A percentile compares a stretch with the other conserved stretches of the same genome.
Evolutionary conservation across 2,797 vertebrate species (phyloP).

Genomic region (Nannoperca australis): DNA sequence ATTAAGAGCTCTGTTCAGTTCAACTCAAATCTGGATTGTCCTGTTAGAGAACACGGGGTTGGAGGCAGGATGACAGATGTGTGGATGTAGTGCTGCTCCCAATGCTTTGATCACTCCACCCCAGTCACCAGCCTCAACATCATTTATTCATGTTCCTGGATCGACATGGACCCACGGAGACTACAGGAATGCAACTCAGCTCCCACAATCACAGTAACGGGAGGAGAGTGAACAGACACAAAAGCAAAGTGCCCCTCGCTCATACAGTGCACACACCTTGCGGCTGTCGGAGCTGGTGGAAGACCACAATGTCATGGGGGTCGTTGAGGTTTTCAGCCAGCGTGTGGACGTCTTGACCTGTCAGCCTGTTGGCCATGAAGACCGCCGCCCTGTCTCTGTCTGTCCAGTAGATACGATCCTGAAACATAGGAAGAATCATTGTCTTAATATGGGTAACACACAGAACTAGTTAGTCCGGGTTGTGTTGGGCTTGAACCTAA

Average conservation of each 20-base stretch:
- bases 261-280: constrained; percentile 84
- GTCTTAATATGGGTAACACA: neutral
- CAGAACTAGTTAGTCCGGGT: neutral
- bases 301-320: constrained; percentile 95
- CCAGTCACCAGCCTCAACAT: constrained; percentile 52
- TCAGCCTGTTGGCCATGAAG: constrained; percentile 95
- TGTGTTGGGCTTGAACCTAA: neutral
- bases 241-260: neutral
- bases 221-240: constrained; percentile 10
- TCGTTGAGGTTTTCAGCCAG: constrained; percentile 97
- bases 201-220: constrained; percentile 6
- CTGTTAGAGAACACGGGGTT: constrained; percentile 23
- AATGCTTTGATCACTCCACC: constrained; percentile 50
- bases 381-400: constrained; percentile 95
- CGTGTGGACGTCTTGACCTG: constrained; percentile 89
- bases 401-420: constrained; percentile 99
- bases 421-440: constrained; percentile 31
- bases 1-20: constrained; percentile 39
- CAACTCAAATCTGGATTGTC: constrained; percentile 30
- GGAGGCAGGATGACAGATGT: constrained; percentile 39
- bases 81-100: constrained; percentile 32
- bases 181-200: constrained; percentile 19
- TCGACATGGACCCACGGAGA: constrained; percentile 14
- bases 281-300: constrained; percentile 95
- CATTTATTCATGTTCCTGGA: constrained; percentile 58